These are phyloP conservation scores for Drosophila paucipuncta DNA, from an alignment of 2,888 invertebrate genomes.

Conservation along the genomic window DNA sequence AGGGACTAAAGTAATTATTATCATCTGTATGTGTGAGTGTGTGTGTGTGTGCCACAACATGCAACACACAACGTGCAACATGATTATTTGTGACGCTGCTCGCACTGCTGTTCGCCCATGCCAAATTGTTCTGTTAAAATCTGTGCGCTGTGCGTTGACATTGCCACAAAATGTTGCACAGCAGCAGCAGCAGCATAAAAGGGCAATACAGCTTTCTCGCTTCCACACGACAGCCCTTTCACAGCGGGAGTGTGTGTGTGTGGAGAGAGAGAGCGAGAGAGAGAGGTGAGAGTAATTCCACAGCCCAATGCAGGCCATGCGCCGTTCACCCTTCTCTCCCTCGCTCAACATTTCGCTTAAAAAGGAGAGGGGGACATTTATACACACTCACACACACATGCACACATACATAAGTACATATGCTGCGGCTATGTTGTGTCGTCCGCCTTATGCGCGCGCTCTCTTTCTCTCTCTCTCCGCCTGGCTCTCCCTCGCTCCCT, in stretches of 20 bases:
- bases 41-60: slow-evolving; percentile 31
- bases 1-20: slow-evolving; percentile 32
- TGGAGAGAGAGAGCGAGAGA: neutral
- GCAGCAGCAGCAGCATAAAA: slow-evolving; percentile 37
- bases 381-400: neutral
- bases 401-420: slow-evolving; percentile 15
- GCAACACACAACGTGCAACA: slow-evolving; percentile 68
- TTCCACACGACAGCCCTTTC: slow-evolving; percentile 34
- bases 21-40: slow-evolving; percentile 24
- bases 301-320: neutral
- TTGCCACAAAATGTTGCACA: slow-evolving; percentile 78
- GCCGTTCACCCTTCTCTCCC: neutral
- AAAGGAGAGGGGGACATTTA: slow-evolving; percentile 17
- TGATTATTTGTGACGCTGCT: slow-evolving; percentile 30
- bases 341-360: slow-evolving; percentile 13
- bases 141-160: slow-evolving; percentile 65
- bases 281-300: slow-evolving; percentile 10
- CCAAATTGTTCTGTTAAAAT: slow-evolving; percentile 82
- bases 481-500: neutral
- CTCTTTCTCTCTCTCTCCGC: slow-evolving; percentile 2
- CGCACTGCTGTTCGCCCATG: slow-evolving; percentile 67
- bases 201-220: slow-evolving; percentile 21
- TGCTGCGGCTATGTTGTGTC: slow-evolving; percentile 48
- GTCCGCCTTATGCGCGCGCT: slow-evolving; percentile 14
- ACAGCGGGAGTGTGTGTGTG: slow-evolving; percentile 1